Conservation (phyloP, 2,888 invertebrate species). For the Helicoverpa assulta region DNA sequence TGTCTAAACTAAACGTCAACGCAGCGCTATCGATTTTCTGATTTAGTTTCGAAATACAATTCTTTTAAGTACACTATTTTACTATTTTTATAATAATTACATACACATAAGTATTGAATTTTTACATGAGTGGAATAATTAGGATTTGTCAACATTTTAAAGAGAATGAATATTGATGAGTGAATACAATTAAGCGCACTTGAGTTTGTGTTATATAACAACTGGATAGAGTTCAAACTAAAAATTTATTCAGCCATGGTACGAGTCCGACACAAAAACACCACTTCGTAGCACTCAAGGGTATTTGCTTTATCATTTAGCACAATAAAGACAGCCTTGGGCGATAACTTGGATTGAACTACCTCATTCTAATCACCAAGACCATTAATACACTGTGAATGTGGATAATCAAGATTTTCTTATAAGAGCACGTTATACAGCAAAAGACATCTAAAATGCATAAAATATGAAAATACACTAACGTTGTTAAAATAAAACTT, state of each 20-base stretch:
- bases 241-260: conserved; percentile 34
- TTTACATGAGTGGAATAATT: conserved; percentile 16
- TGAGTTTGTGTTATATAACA: conserved; percentile 4
- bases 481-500: too few species aligned
- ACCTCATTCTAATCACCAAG: conserved; percentile 42
- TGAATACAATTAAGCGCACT: conserved; percentile 5
- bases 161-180: conserved; percentile 33
- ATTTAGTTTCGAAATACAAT: conserved; percentile 21
- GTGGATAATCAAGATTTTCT: not conserved
- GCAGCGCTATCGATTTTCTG: conserved; percentile 16
- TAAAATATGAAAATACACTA: too few species aligned
- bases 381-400: conserved; percentile 12
- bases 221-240: conserved; percentile 37
- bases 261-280: conserved; percentile 61
- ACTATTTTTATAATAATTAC: conserved; percentile 9
- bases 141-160: not conserved
- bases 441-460: not conserved
- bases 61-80: conserved; percentile 4
- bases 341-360: conserved; percentile 51
- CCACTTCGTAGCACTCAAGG: conserved; percentile 69
- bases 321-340: conserved; percentile 66
- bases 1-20: conserved; percentile 34
- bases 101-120: conserved; percentile 14
- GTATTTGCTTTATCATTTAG: conserved; percentile 75
- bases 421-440: not conserved